Evolutionary conservation across 2,113 vertebrate genomes (phyloP), one percentile per base, ranked within the genome.

Genomic region (Himantopus leucocephalus): DNA sequence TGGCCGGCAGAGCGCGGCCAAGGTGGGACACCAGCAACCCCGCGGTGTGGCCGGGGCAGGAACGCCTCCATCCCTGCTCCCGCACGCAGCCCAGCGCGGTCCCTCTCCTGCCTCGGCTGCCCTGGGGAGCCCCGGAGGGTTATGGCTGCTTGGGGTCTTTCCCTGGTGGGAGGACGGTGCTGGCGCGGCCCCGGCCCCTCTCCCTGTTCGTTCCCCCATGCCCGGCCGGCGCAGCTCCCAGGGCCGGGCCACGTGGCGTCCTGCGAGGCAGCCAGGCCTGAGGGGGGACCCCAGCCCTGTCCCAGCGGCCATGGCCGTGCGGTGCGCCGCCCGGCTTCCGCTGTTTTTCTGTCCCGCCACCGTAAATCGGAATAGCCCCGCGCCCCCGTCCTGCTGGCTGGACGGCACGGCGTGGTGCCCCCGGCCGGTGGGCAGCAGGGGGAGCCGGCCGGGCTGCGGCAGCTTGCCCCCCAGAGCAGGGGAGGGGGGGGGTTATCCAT

Each of bases 371-470:
- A 48, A 2, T 6, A 53, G 91, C 85, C 82, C 94, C 10, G 19
- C 9, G 73, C 39, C 74, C 77, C 73, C 3, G 89, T 96, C 92
- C 93, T 84, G 96, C 93, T 86, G 96, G 96, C 93, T 92, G 96
- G 96, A 85, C 23, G 63, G 81, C 3, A 8, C 1, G 5, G 81
- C 1, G 10, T 7, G 47, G 79, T 39, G 86, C 35, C 67, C 77
- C 39, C 0, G 6, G 62, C 90, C 4, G 6, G 87, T 3, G 90
- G 83, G 94, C 73, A 47, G 76, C 3, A 2, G 63, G 92, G 78
- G 82, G 59, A 59, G 43, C 62, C 6, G 22, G 70, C 62, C 5
- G 37, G 82, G 89, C 95, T 76, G 63, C 3, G 8, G 89, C 14
- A 5, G 75, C 37, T 50, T 50, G 56, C 22, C 73, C 63, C 87